These are phyloP conservation scores for Listrodromus nycthemerus DNA, from an alignment of 2,888 invertebrate species.

Conservation along the genomic window DNA sequence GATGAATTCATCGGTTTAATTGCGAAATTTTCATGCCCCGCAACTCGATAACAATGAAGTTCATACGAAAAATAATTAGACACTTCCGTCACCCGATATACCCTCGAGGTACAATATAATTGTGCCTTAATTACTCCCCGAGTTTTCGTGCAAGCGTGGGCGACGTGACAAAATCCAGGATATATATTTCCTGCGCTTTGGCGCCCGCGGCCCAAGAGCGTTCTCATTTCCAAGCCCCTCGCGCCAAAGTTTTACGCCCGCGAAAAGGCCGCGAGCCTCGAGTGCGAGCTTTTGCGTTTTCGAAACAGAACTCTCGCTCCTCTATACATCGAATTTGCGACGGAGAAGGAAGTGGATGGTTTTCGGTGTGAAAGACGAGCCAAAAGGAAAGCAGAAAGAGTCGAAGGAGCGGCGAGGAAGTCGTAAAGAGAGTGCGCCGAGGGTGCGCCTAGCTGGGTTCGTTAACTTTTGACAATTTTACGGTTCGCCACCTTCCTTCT, in stretches of 20 bases:
- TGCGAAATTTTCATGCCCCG: constrained; percentile 1
- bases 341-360: constrained; percentile 43
- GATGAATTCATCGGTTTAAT: constrained; percentile 17
- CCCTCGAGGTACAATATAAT: constrained; percentile 70
- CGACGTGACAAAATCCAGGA: constrained; percentile 19
- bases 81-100: constrained; percentile 52
- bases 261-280: constrained; percentile 13
- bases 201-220: constrained; percentile 32
- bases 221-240: constrained; percentile 31
- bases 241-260: constrained; percentile 9
- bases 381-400: constrained; percentile 13
- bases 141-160: constrained; percentile 17
- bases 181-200: constrained; percentile 43
- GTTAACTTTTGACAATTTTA: constrained; percentile 71
- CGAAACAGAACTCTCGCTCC: constrained; percentile 14
- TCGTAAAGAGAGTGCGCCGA: constrained; percentile 52
- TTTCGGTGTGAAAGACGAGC: constrained; percentile 15
- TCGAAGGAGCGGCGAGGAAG: constrained; percentile 51
- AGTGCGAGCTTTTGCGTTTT: constrained; percentile 52
- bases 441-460: constrained; percentile 65
- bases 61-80: constrained; percentile 46
- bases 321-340: constrained; percentile 19
- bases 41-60: constrained; percentile 9
- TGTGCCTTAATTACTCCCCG: constrained; percentile 71
- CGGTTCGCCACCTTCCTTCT: constrained; percentile 65